These are phyloP conservation scores for Neomonachus schauinslandi DNA, from an alignment of 2,113 vertebrate species.

Conservation along the genomic window DNA sequence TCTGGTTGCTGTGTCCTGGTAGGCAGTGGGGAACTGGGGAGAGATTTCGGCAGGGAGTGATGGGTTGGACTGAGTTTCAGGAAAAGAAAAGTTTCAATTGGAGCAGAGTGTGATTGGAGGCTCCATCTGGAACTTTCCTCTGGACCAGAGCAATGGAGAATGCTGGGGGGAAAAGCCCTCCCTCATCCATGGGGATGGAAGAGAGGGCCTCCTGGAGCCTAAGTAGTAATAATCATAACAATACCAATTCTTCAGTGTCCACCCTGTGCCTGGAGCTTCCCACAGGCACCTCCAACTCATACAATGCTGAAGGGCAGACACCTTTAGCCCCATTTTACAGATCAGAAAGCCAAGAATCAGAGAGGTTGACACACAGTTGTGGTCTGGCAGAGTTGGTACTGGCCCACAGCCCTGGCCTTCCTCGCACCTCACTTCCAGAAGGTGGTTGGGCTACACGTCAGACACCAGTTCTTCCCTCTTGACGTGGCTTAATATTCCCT, in stretches of 20 bases:
- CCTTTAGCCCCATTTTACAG: neutral
- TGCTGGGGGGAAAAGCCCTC: neutral
- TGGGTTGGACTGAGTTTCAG: neutral
- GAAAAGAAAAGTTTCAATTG: neutral
- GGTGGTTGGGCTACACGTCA: neutral
- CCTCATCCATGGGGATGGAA: neutral
- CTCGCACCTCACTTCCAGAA: neutral
- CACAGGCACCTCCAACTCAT: neutral
- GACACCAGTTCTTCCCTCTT: neutral
- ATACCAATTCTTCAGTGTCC: neutral
- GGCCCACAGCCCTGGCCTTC: neutral
- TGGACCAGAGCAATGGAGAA: neutral
- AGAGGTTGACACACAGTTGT: neutral
- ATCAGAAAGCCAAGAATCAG: neutral
- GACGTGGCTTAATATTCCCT: neutral
- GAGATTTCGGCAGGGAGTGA: neutral
- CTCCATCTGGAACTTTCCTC: neutral
- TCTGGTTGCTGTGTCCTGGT: neutral
- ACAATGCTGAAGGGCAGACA: neutral
- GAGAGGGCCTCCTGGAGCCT: neutral
- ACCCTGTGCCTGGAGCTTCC: neutral
- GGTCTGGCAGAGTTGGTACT: neutral
- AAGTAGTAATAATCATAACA: neutral
- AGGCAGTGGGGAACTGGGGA: neutral
- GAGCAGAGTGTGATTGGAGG: neutral